Percentiles rank a stretch among this genome's conserved stretches.
Conservation (phyloP, 2,797 vertebrate species). For the Pygocentrus nattereri region DNA sequence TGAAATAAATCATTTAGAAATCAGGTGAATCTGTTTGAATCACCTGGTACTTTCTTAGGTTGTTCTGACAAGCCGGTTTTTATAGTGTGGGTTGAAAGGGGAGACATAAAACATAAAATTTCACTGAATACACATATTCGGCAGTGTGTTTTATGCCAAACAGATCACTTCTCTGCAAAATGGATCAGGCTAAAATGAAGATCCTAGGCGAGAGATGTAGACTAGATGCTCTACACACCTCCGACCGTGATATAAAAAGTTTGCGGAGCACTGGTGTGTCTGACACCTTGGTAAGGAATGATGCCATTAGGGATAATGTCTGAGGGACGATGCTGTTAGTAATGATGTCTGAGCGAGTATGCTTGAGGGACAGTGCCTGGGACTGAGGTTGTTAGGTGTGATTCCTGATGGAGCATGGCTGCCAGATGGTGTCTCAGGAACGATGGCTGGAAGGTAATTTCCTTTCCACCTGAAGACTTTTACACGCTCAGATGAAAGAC, state of each 20-base stretch:
- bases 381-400: constrained; percentile 26
- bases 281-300: neutral
- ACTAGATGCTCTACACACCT: neutral
- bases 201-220: no score
- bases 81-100: no score
- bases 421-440: constrained; percentile 5
- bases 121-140: no score
- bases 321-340: neutral
- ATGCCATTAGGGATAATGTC: constrained; percentile 10
- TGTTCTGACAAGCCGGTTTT: no score
- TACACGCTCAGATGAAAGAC: neutral
- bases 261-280: neutral
- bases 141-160: no score
- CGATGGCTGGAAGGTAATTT: neutral
- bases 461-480: constrained; percentile 7
- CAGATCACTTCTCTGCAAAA: no score
- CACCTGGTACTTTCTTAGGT: no score
- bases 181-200: no score
- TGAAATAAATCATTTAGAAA: no score
- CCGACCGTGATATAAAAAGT: neutral
- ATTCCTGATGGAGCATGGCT: constrained; percentile 1
- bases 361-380: neutral
- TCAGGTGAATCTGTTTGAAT: no score
- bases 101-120: no score
- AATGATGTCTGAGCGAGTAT: neutral